Conservation (phyloP, 2,797 vertebrate species). For the Pteropus rufus region DNA sequence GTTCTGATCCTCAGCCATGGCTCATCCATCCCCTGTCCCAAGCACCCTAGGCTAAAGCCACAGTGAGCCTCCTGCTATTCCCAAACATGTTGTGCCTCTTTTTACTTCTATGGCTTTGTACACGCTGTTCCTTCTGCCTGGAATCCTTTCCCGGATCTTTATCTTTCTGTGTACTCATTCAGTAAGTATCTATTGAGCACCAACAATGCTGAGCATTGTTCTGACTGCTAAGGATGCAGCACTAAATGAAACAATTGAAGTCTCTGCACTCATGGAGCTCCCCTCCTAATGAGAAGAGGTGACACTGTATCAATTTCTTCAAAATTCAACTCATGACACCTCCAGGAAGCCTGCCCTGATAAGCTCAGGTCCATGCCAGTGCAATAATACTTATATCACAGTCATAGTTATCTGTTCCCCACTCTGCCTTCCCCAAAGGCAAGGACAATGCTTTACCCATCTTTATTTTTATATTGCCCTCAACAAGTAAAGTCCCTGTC, state of each 20-base stretch:
- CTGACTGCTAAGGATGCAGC: background rate
- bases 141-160: background rate
- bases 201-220: background rate
- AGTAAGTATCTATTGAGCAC: background rate
- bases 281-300: background rate
- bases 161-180: background rate
- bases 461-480: background rate
- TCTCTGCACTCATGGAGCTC: background rate
- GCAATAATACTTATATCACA: too few relatives aligned
- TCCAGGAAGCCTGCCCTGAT: background rate
- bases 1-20: background rate
- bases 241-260: background rate
- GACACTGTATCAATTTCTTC: background rate
- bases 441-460: background rate
- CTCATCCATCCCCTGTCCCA: background rate
- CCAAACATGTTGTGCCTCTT: accelerated
- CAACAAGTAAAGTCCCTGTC: background rate
- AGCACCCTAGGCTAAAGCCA: background rate
- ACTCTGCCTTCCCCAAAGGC: background rate
- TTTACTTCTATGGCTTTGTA: background rate
- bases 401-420: background rate
- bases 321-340: background rate
- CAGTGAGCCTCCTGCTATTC: background rate
- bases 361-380: background rate
- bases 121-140: background rate